phyloP scores from a whole-genome alignment of 2,797 vertebrate genomes.

The Xenentodon cancila region DNA sequence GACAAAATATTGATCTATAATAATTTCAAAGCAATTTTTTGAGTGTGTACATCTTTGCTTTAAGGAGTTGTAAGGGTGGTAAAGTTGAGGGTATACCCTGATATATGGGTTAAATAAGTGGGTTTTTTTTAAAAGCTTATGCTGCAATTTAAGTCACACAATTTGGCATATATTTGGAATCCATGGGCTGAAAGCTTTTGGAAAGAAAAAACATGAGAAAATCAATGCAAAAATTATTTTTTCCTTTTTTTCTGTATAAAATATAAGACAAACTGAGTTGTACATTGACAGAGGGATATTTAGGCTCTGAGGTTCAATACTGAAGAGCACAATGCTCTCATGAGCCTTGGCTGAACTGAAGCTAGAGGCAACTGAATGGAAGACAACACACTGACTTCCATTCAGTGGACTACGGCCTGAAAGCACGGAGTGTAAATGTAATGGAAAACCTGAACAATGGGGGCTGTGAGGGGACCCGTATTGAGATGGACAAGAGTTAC shows the following conservation, averaged over 20 bases:
- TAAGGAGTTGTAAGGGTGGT: too few species aligned
- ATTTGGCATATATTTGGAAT: too few species aligned
- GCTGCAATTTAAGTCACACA: too few species aligned
- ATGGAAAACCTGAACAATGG: slow-evolving; percentile 41
- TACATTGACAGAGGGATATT: slow-evolving; percentile 27
- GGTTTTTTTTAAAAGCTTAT: too few species aligned
- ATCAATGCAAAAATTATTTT: too few species aligned
- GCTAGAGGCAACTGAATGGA: slow-evolving; percentile 21
- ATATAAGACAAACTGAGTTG: slow-evolving; percentile 18
- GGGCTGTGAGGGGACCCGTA: slow-evolving; percentile 9
- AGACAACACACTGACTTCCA: slow-evolving; percentile 36
- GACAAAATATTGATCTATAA: too few species aligned
- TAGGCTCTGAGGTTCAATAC: slow-evolving; percentile 28
- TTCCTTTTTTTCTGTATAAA: slow-evolving; percentile 13
- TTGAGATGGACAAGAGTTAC: slow-evolving; percentile 37
- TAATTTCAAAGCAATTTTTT: too few species aligned
- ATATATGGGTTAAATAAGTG: too few species aligned
- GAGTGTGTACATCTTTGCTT: too few species aligned
- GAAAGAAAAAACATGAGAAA: too few species aligned
- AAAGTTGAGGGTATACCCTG: too few species aligned
- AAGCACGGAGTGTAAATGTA: slow-evolving; percentile 48
- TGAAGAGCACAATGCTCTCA: slow-evolving; percentile 32
- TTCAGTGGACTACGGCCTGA: slow-evolving; percentile 50
- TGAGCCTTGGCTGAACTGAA: slow-evolving; percentile 32
- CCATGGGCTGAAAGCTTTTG: too few species aligned